Conservation (phyloP, 2,113 vertebrate species). For the Nothobranchius furzeri region DNA sequence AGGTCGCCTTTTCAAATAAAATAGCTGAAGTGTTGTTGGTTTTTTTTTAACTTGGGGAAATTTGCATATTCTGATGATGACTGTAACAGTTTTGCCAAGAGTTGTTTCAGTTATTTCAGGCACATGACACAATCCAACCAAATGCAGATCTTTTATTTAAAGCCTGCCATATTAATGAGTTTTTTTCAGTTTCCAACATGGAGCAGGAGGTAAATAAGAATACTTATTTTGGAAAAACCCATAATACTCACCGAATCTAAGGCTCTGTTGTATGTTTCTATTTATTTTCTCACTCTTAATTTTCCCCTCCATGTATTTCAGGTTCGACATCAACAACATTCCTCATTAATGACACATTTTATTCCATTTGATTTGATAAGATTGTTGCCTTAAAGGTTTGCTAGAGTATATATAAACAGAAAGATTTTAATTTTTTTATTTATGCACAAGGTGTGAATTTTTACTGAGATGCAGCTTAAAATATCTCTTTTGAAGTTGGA, state of each 20-base stretch:
- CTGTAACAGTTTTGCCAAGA: background rate
- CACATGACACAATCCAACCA: background rate
- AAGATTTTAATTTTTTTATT: no score
- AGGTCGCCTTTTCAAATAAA: constrained; percentile 68
- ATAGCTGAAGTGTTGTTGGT: background rate
- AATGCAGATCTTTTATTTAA: background rate
- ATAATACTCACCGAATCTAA: background rate
- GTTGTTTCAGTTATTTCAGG: background rate
- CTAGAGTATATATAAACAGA: constrained; percentile 3
- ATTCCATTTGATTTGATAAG: constrained; percentile 12
- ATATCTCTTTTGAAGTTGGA: constrained; percentile 17
- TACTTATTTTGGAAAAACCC: background rate
- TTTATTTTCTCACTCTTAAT: constrained; percentile 23
- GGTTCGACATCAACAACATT: constrained; percentile 21
- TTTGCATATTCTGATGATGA: background rate
- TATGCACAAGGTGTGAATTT: no score
- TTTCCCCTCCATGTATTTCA: constrained; percentile 28
- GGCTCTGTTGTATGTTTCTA: background rate
- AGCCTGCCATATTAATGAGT: background rate
- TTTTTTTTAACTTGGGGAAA: constrained; percentile 9
- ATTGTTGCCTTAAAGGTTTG: constrained; percentile 55
- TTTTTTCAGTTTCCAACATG: background rate
- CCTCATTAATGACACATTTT: constrained; percentile 15
- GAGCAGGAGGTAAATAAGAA: background rate
- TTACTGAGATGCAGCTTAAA: constrained; percentile 29